Evolutionary conservation across 1,140 invertebrate genomes (phyloP).

Genomic region (Chelonus insularis): DNA sequence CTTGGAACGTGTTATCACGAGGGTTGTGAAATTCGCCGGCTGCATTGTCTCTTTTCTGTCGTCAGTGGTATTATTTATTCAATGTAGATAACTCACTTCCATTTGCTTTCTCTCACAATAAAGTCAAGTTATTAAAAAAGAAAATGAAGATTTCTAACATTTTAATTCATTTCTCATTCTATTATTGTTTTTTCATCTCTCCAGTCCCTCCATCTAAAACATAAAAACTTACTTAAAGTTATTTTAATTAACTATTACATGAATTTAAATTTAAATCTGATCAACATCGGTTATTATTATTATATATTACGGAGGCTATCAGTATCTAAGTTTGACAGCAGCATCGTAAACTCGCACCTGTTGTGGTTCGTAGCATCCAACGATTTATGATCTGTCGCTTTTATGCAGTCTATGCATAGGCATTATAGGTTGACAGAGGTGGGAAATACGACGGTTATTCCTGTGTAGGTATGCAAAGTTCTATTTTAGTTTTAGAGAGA

Average conservation of each 20-base stretch:
- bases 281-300: too few relatives aligned
- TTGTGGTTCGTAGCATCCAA: conserved; percentile 24
- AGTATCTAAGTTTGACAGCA: neutral
- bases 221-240: too few relatives aligned
- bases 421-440: conserved; percentile 12
- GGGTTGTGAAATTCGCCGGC: conserved; percentile 24
- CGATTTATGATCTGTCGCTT: conserved; percentile 26
- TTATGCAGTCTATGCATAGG: conserved; percentile 9
- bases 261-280: too few relatives aligned
- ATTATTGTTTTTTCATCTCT: neutral
- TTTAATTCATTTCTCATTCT: neutral
- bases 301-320: neutral
- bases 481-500: conserved; percentile 24
- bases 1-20: conserved; percentile 31
- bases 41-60: conserved; percentile 25
- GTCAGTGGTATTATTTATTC: conserved; percentile 29
- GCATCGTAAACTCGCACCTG: conserved; percentile 11
- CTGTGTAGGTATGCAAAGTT: conserved; percentile 14
- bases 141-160: conserved; percentile 11
- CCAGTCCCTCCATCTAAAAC: too few relatives aligned
- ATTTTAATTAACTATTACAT: too few relatives aligned
- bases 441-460: neutral
- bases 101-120: conserved; percentile 5
- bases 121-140: conserved; percentile 13
- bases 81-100: conserved; percentile 13